Evolutionary conservation across 2,113 vertebrate genomes (phyloP).

Genomic region (Chaetodon auriga): DNA sequence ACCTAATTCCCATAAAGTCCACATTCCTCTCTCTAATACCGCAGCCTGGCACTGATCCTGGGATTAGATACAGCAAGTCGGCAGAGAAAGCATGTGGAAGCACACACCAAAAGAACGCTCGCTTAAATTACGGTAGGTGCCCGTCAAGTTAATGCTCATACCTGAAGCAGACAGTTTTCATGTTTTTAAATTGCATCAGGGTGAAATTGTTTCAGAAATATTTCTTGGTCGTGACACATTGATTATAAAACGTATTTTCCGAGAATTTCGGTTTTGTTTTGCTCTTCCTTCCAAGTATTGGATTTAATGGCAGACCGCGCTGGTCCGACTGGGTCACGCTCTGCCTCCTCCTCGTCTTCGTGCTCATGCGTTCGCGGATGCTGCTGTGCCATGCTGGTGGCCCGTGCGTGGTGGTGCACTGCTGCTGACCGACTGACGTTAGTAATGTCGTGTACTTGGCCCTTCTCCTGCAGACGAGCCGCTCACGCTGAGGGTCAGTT

Average conservation of each 20-base stretch:
- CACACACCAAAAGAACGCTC: conserved; percentile 16
- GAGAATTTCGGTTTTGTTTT: background rate
- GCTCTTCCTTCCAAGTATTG: background rate
- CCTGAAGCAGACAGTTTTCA: conserved; percentile 36
- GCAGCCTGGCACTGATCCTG: conserved; percentile 42
- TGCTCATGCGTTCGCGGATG: conserved; percentile 9
- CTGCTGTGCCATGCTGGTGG: conserved; percentile 49
- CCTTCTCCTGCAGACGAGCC: conserved; percentile 36
- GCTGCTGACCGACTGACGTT: conserved; percentile 63
- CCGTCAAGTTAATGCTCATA: conserved; percentile 29
- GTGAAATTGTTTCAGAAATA: conserved; percentile 5
- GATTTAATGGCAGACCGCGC: conserved; percentile 7
- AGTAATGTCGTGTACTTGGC: conserved; percentile 63
- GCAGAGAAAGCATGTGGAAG: conserved; percentile 18
- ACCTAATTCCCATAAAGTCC: conserved; percentile 66
- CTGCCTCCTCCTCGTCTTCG: background rate
- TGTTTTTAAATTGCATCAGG: conserved; percentile 2
- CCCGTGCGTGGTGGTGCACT: conserved; percentile 39
- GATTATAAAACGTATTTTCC: too few species aligned
- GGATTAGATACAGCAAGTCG: conserved; percentile 48
- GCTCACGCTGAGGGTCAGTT: conserved; percentile 69
- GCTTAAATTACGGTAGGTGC: conserved; percentile 2
- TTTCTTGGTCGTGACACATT: background rate
- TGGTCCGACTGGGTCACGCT: conserved; percentile 22
- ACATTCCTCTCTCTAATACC: conserved; percentile 43